These are phyloP conservation scores for Ptychodera flava DNA, from an alignment of 35 echinoderm and acorn worm species.

Conservation along the genomic window DNA sequence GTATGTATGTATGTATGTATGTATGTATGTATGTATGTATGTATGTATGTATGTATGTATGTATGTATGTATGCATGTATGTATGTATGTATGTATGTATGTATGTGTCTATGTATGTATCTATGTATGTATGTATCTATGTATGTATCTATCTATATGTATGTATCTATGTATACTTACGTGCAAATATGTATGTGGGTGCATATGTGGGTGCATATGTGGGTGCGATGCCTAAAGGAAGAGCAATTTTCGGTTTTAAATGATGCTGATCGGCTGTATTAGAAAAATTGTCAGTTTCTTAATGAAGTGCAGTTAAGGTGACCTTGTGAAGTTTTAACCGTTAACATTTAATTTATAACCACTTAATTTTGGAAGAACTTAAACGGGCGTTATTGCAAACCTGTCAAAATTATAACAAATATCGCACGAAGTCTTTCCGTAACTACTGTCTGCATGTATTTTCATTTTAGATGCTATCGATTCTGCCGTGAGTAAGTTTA, in stretches of 20 bases:
- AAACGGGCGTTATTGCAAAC: not conserved
- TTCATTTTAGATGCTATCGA: not conserved
- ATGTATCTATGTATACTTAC: not conserved
- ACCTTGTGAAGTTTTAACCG: too few species aligned
- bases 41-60: not conserved
- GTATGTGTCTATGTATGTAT: not conserved
- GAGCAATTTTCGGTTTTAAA: too few species aligned
- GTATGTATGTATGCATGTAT: not conserved
- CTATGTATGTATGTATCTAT: not conserved
- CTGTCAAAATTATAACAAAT: conserved; percentile 11
- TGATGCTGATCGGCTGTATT: too few species aligned
- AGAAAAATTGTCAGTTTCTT: too few species aligned
- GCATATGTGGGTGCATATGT: not conserved
- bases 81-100: conserved; percentile 2
- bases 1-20: not conserved
- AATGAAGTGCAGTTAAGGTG: too few species aligned
- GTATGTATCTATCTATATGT: not conserved
- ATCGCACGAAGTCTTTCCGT: conserved; percentile 49
- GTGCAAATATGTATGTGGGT: not conserved
- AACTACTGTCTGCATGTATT: conserved; percentile 33
- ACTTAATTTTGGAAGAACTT: not conserved
- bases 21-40: not conserved
- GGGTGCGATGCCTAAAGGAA: too few species aligned
- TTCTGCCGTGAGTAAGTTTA: not conserved
- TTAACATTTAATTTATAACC: too few species aligned